Evolutionary conservation across 2,113 vertebrate genomes (phyloP).

Genomic region (Caretta caretta): DNA sequence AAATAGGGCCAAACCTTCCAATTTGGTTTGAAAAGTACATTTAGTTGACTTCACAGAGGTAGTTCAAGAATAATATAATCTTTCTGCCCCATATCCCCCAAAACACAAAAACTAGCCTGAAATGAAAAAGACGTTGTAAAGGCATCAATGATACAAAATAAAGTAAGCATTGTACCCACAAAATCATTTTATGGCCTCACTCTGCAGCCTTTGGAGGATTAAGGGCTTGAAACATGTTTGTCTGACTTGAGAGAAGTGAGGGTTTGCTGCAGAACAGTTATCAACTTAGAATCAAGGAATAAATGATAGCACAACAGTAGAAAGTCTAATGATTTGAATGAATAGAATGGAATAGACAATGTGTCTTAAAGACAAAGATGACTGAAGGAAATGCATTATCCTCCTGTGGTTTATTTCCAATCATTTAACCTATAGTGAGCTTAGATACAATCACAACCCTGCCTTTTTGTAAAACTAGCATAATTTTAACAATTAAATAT

Average conservation of each 20-base stretch:
- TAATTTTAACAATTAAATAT: slow-evolving; percentile 75
- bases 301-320: not conserved
- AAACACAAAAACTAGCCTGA: slow-evolving; percentile 71
- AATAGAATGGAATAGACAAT: slow-evolving; percentile 17
- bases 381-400: slow-evolving; percentile 51
- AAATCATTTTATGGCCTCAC: slow-evolving; percentile 68
- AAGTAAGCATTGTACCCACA: slow-evolving; percentile 33
- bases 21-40: slow-evolving; percentile 72
- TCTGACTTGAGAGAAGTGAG: slow-evolving; percentile 42
- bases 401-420: not conserved
- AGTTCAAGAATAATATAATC: slow-evolving; percentile 76
- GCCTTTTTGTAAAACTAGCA: slow-evolving; percentile 56
- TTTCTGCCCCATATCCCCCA: slow-evolving; percentile 67
- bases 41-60: slow-evolving; percentile 70
- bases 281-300: slow-evolving; percentile 48
- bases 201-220: slow-evolving; percentile 68
- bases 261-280: slow-evolving; percentile 52
- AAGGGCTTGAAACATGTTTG: slow-evolving; percentile 62
- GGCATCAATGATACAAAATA: slow-evolving; percentile 57
- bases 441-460: slow-evolving; percentile 11
- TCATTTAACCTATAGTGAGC: slow-evolving; percentile 45
- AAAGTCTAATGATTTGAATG: slow-evolving; percentile 55
- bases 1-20: slow-evolving; percentile 73
- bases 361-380: slow-evolving; percentile 39
- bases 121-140: slow-evolving; percentile 46